Evolutionary conservation across 92 coral and sea anemone species (phyloP).

Genomic region (Plumapathes pennacea): DNA sequence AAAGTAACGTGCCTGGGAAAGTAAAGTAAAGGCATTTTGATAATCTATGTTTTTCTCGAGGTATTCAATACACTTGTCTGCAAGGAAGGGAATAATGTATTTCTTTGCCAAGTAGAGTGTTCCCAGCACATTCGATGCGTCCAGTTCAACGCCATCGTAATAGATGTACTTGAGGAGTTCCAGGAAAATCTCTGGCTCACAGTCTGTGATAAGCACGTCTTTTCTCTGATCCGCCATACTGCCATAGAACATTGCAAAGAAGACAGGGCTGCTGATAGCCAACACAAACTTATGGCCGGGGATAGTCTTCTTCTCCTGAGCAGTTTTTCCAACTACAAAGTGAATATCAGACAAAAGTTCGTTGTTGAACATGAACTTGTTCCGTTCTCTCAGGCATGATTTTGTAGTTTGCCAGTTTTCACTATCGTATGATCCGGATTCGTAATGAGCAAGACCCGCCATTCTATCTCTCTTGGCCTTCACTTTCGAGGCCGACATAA

Average conservation of each 20-base stretch:
- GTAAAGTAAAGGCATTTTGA: conserved; percentile 76
- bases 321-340: conserved; percentile 60
- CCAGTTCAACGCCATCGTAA: conserved; percentile 68
- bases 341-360: conserved; percentile 70
- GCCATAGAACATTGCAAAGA: conserved; percentile 84
- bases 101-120: conserved; percentile 81
- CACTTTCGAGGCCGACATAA: conserved; percentile 12
- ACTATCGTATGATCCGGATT: conserved; percentile 25
- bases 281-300: conserved; percentile 77
- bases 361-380: conserved; percentile 75
- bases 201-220: conserved; percentile 65
- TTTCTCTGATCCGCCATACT: conserved; percentile 71
- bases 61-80: conserved; percentile 70
- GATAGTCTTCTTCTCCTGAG: conserved; percentile 38
- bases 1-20: conserved; percentile 78
- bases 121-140: conserved; percentile 71
- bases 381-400: conserved; percentile 63
- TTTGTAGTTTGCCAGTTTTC: conserved; percentile 80
- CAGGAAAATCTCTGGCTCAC: conserved; percentile 64
- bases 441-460: conserved; percentile 65
- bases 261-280: conserved; percentile 82
- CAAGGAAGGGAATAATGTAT: conserved; percentile 79
- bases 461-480: conserved; percentile 9
- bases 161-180: conserved; percentile 74
- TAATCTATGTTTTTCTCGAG: conserved; percentile 73